Base-by-base conservation (phyloP, 2,113 vertebrate species). In the Oreochromis niloticus region DNA sequence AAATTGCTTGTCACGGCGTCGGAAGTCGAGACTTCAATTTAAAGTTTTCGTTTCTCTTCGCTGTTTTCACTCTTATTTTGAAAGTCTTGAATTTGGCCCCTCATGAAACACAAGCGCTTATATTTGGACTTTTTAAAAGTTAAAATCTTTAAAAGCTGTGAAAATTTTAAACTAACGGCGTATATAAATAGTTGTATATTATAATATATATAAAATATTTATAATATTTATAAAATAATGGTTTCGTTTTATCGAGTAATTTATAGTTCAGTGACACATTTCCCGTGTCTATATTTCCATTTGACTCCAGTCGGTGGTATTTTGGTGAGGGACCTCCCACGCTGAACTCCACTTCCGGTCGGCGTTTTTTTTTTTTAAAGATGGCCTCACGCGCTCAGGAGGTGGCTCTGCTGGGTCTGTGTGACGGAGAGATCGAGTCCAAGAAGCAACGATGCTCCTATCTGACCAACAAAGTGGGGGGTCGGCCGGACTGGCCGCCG, bases 381-480 rank as follows among this genome's bases (percentile, higher is more conserved):
- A 94, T 95, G 94, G 78, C 93, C 3, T 81, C 88, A 0, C 0
- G 5, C 2, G 5, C 16, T 7, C 48, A 1, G 46, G 90, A 94
- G 14, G 1, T 1, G 0, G 54, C 80, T 3, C 91, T 97, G 41
- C 6, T 97, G 54, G 96, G 96, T 24, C 7, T 96, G 57, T 91
- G 90, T 83, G 96, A 97, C 4, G 95, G 92, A 24, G 85, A 91
- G 4, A 9, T 96, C 3, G 93, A 95, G 41, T 2, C 81, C 1
- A 81, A 63, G 5, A 32, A 66, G 8, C 9, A 92, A 48, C 52
- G 3, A 1, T 55, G 92, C 12, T 90, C 91, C 0, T 94, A 68
- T 46, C 59, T 90, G n/a, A 96, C 92, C 9, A 97, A 95, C 85
- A 97, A 97, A 43, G 82, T 95, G 2, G 96, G 96, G 4, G 96